Percentiles rank a stretch among this genome's conserved stretches.
Evolutionary conservation across 2,888 invertebrate species (phyloP).

Genomic region (Leistus spinibarbis): DNA sequence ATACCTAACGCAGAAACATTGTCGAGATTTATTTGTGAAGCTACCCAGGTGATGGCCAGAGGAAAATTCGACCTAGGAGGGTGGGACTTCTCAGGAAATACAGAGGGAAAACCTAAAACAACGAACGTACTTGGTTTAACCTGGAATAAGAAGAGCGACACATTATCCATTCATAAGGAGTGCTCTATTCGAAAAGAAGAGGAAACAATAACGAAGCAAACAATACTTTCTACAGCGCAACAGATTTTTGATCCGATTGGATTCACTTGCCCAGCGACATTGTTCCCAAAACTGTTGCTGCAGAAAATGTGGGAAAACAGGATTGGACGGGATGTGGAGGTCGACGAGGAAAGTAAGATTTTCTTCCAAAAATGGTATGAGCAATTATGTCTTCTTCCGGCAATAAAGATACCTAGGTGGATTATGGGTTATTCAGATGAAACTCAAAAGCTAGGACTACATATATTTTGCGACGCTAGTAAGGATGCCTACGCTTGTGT

Average conservation of each 20-base stretch:
- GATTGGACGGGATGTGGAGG: conserved; percentile 32
- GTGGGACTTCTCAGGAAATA: conserved; percentile 12
- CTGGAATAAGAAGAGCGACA: conserved; percentile 18
- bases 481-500: conserved; percentile 45
- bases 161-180: conserved; percentile 4
- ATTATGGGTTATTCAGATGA: conserved; percentile 16
- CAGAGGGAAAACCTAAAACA: not conserved
- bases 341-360: conserved; percentile 30
- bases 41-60: conserved; percentile 17
- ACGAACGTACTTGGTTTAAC: not conserved
- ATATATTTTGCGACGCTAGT: conserved; percentile 44
- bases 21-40: conserved; percentile 10
- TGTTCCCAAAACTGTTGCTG: conserved; percentile 44
- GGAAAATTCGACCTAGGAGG: conserved; percentile 24
- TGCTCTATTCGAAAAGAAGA: not conserved
- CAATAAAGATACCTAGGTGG: conserved; percentile 28
- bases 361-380: conserved; percentile 41
- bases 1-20: conserved; percentile 3
- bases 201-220: conserved; percentile 11
- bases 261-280: conserved; percentile 41
- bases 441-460: conserved; percentile 37
- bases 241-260: conserved; percentile 45
- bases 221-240: conserved; percentile 36
- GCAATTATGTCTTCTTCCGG: conserved; percentile 8
- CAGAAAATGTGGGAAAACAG: conserved; percentile 41